phyloP scores from a whole-genome alignment of 1,140 invertebrate genomes.

The Zelostemma sp. region DNA sequence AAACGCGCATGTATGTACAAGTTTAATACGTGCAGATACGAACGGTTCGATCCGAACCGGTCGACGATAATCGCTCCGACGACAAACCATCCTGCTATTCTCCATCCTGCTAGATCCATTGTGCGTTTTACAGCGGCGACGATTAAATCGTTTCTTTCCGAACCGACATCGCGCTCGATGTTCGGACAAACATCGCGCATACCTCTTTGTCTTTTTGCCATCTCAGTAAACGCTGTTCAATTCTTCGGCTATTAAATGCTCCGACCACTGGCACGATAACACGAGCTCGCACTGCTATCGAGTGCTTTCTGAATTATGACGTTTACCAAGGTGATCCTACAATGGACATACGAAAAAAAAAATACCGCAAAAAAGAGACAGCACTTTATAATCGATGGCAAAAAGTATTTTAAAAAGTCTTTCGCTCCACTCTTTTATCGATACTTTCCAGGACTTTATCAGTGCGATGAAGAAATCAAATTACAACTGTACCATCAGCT shows the following conservation, averaged over 20 bases:
- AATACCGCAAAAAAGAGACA: no score
- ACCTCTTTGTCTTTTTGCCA: constrained; percentile 6
- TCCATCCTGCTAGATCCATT: constrained; percentile 51
- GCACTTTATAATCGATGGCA: no score
- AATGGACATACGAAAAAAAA: no score
- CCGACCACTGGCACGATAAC: not conserved
- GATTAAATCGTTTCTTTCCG: constrained; percentile 14
- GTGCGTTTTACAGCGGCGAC: constrained; percentile 23
- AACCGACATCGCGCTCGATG: not conserved
- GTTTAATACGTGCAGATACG: constrained; percentile 35
- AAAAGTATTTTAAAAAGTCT: no score
- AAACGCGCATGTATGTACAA: constrained; percentile 34
- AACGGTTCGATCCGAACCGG: constrained; percentile 21
- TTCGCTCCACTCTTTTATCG: no score
- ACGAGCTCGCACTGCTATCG: not conserved
- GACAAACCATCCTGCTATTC: constrained; percentile 54
- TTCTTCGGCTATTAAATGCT: not conserved
- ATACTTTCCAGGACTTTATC: no score
- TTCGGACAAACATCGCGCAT: not conserved
- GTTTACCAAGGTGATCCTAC: not conserved
- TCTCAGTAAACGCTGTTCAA: constrained; percentile 1
- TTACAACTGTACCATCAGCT: no score
- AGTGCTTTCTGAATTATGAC: not conserved
- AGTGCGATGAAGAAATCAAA: no score
- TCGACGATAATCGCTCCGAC: constrained; percentile 36